These are phyloP conservation scores for Colletes collaris DNA, from an alignment of 2,888 invertebrate species.

Conservation along the genomic window DNA sequence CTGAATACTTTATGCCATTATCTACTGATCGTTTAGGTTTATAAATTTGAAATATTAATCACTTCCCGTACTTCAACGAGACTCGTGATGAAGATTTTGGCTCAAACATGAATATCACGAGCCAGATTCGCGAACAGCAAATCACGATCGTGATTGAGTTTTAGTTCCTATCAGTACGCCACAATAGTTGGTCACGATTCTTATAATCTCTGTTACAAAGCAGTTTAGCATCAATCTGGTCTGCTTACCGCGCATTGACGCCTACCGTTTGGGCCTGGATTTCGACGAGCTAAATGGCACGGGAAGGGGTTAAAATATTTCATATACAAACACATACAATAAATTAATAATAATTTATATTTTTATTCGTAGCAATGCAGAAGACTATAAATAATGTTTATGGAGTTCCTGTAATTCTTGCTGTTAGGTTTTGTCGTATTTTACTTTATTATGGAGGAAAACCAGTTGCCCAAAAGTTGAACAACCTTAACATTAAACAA, in stretches of 20 bases:
- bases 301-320: not conserved
- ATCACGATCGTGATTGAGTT: no score
- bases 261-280: no score
- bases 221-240: no score
- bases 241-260: no score
- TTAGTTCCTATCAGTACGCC: no score
- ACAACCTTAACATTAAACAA: slow-evolving; percentile 83
- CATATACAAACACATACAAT: not conserved
- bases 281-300: no score
- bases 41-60: not conserved
- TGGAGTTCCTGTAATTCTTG: slow-evolving; percentile 88
- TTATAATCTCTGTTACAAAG: no score
- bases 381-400: slow-evolving; percentile 84
- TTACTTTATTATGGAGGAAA: slow-evolving; percentile 84
- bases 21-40: slow-evolving; percentile 70
- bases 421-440: slow-evolving; percentile 90
- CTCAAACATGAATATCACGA: no score
- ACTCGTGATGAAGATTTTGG: no score
- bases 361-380: slow-evolving; percentile 57
- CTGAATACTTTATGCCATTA: slow-evolving; percentile 86
- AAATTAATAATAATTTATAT: slow-evolving; percentile 12
- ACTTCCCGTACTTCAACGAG: no score
- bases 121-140: no score
- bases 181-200: no score
- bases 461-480: slow-evolving; percentile 72